These are phyloP conservation scores for Gila robusta DNA, from an alignment of 2,797 vertebrate genomes.

Conservation along the genomic window DNA sequence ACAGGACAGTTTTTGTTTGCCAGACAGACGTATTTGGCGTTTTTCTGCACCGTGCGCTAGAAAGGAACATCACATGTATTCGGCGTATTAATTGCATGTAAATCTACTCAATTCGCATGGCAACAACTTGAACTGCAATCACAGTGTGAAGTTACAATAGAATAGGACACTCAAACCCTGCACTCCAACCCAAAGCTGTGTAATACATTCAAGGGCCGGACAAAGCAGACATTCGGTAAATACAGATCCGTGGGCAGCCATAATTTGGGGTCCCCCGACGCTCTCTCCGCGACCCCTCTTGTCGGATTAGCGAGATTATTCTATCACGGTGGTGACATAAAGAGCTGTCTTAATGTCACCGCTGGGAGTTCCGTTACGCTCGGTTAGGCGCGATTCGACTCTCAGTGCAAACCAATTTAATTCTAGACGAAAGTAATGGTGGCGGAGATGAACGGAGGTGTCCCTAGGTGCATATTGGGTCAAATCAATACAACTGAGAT, in stretches of 20 bases:
- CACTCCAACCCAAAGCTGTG: constrained; percentile 77
- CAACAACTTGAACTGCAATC: constrained; percentile 28
- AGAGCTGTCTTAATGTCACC: constrained; percentile 88
- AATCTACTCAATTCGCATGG: constrained; percentile 4
- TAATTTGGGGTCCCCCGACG: constrained; percentile 87
- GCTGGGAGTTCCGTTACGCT: constrained; percentile 84
- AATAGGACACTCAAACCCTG: constrained; percentile 72
- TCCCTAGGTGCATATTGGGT: constrained; percentile 61
- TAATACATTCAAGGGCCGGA: constrained; percentile 86
- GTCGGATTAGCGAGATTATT: constrained; percentile 89
- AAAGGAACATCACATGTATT: constrained; percentile 33
- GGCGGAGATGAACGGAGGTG: constrained; percentile 69
- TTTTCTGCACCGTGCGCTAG: constrained; percentile 96
- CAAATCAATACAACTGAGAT: constrained; percentile 50
- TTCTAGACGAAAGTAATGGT: constrained; percentile 74
- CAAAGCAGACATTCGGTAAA: constrained; percentile 88
- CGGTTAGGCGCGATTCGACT: constrained; percentile 81
- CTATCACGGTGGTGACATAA: constrained; percentile 86
- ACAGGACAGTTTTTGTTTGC: constrained; percentile 95
- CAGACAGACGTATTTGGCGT: constrained; percentile 95
- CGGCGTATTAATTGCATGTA: constrained; percentile 12
- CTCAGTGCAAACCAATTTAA: constrained; percentile 84
- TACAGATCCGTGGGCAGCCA: constrained; percentile 92
- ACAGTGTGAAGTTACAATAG: constrained; percentile 47
- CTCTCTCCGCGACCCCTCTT: constrained; percentile 82